These are phyloP conservation scores for Ellobium chinense DNA, from an alignment of 2,888 invertebrate species.

Conservation along the genomic window DNA sequence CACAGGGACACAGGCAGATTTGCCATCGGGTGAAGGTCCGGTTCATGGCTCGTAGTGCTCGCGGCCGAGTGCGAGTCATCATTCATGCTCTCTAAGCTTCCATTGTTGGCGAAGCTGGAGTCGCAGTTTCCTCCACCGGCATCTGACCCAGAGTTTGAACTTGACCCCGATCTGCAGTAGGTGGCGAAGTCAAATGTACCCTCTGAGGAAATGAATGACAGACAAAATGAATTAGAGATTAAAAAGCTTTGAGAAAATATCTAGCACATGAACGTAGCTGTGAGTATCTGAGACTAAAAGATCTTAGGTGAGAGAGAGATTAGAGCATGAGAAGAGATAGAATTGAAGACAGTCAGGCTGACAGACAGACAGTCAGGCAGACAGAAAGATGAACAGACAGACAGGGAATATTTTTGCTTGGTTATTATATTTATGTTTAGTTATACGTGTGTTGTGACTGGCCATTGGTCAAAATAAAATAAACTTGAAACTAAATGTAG, in stretches of 20 bases:
- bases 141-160: slow-evolving; percentile 38
- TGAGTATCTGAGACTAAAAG: no score
- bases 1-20: slow-evolving; percentile 26
- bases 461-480: no score
- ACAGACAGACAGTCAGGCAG: no score
- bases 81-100: slow-evolving; percentile 43
- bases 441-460: no score
- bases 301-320: no score
- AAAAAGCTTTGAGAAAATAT: not conserved
- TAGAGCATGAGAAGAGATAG: no score
- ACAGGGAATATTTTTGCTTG: no score
- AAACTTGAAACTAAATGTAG: no score
- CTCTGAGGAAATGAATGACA: slow-evolving; percentile 54
- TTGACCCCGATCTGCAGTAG: slow-evolving; percentile 54
- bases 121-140: slow-evolving; percentile 20
- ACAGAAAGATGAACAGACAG: no score
- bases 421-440: no score
- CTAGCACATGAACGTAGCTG: no score
- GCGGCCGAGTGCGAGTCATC: slow-evolving; percentile 24
- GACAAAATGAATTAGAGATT: not conserved
- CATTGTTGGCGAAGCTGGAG: slow-evolving; percentile 43
- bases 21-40: slow-evolving; percentile 6
- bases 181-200: slow-evolving; percentile 69
- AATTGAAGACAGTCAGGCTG: no score
- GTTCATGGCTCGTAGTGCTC: slow-evolving; percentile 8